Conservation (phyloP, 2,888 invertebrate species). For the Alloplasta piceator region DNA sequence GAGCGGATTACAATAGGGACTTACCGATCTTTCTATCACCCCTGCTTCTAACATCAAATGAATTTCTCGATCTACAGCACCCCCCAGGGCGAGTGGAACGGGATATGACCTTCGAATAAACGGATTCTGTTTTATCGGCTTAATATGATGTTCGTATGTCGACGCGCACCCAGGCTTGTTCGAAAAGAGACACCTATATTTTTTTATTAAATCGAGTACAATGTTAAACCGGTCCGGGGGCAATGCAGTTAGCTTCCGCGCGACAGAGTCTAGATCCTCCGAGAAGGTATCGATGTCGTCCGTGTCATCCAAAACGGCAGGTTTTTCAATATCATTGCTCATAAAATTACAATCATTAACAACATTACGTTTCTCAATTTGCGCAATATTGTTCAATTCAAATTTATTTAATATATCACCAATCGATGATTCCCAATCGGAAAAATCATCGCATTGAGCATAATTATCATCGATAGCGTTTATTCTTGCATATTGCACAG, state of each 20-base stretch:
- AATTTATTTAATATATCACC: not conserved
- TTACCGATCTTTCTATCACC: slow-evolving; percentile 71
- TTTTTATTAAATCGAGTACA: slow-evolving; percentile 28
- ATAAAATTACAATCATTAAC: not conserved
- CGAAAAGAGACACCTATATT: slow-evolving; percentile 64
- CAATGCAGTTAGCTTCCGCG: slow-evolving; percentile 44
- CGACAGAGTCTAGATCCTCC: slow-evolving; percentile 35
- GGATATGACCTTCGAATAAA: slow-evolving; percentile 72
- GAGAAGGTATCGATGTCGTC: not conserved
- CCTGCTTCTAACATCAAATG: slow-evolving; percentile 70
- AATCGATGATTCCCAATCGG: not conserved
- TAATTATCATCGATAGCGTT: not conserved
- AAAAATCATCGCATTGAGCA: not conserved
- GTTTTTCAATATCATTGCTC: not conserved
- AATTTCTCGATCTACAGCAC: slow-evolving; percentile 70
- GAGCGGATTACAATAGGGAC: slow-evolving; percentile 73
- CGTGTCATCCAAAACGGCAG: not conserved
- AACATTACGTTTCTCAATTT: not conserved
- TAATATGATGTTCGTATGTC: slow-evolving; percentile 72
- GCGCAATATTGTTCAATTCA: not conserved
- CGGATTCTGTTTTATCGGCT: slow-evolving; percentile 63
- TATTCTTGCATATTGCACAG: not conserved
- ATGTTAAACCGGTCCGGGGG: not conserved
- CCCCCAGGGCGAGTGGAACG: slow-evolving; percentile 70
- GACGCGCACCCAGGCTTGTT: slow-evolving; percentile 67